Percentiles rank a stretch among this genome's conserved stretches.
Conservation (phyloP, 2,113 vertebrate species). For the Pycnonotus jocosus region DNA sequence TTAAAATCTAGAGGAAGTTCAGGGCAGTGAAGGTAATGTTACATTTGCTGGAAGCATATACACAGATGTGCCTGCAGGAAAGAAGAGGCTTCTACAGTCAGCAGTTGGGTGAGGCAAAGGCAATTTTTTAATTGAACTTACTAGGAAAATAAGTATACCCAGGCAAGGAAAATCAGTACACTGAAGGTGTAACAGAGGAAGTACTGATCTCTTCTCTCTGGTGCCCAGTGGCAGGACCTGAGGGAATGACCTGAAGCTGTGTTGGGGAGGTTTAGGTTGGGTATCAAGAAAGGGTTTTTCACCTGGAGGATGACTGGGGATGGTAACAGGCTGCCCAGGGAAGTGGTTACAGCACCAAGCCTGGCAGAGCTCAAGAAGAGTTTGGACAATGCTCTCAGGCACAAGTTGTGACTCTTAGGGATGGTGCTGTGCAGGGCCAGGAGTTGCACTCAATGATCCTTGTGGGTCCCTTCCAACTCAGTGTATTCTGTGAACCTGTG, state of each 20-base stretch:
- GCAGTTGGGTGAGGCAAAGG: background rate
- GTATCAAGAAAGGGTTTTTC: background rate
- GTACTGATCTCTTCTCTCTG: background rate
- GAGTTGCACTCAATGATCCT: rapidly evolving
- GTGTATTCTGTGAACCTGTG: background rate
- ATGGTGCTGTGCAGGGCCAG: background rate
- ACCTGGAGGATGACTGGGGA: rapidly evolving
- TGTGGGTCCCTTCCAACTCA: background rate
- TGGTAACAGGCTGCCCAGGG: background rate
- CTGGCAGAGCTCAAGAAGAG: background rate
- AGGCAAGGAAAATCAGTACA: background rate
- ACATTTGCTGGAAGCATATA: background rate
- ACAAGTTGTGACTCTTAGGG: background rate
- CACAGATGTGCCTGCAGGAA: background rate
- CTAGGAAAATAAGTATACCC: background rate
- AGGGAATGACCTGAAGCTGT: background rate
- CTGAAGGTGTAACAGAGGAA: background rate
- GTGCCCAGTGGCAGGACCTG: background rate
- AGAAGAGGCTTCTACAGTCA: background rate
- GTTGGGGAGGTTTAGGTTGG: background rate
- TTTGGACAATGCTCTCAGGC: background rate
- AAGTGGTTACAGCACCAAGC: background rate
- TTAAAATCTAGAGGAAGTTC: background rate
- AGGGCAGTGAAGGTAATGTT: background rate
- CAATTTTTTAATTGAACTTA: background rate